Percentiles rank a stretch among this genome's conserved stretches.
Conservation (phyloP, 2,888 invertebrate genomes). For the Tortricodes alternella region DNA sequence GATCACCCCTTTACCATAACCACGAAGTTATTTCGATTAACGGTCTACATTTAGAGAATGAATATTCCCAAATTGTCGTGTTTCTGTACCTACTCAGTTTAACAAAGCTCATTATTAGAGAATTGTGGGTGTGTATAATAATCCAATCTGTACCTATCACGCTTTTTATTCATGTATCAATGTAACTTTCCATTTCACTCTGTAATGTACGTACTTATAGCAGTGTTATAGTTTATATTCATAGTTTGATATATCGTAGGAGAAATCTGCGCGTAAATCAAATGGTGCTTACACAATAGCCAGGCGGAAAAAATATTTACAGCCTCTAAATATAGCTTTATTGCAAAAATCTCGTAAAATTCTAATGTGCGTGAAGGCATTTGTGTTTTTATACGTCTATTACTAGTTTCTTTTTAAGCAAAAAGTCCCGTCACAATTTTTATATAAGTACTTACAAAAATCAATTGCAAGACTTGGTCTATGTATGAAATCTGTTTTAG, state of each 20-base stretch:
- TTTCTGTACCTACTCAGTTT: too few relatives aligned
- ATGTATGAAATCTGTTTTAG: too few relatives aligned
- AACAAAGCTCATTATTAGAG: too few relatives aligned
- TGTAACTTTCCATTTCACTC: background rate
- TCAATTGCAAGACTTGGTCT: too few relatives aligned
- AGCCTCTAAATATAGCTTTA: slow-evolving; percentile 17
- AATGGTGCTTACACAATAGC: slow-evolving; percentile 10
- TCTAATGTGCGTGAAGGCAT: background rate
- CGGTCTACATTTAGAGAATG: background rate
- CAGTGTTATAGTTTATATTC: slow-evolving; percentile 17
- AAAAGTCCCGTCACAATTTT: too few relatives aligned
- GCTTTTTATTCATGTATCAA: too few relatives aligned
- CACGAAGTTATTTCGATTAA: background rate
- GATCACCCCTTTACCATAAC: too few relatives aligned
- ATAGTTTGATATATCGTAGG: slow-evolving; percentile 14
- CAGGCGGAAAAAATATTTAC: slow-evolving; percentile 17
- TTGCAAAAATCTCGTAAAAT: slow-evolving; percentile 13
- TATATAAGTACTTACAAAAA: too few relatives aligned
- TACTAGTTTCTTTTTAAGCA: background rate
- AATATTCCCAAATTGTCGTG: too few relatives aligned
- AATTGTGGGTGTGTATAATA: too few relatives aligned
- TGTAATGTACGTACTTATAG: too few relatives aligned
- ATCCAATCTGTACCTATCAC: too few relatives aligned
- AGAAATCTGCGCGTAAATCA: slow-evolving; percentile 21
- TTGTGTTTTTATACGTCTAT: background rate